A percentile compares a stretch with the other conserved stretches of the same genome.
Evolutionary conservation across 2,888 invertebrate genomes (phyloP).

Genomic region (Drosophila histrio): DNA sequence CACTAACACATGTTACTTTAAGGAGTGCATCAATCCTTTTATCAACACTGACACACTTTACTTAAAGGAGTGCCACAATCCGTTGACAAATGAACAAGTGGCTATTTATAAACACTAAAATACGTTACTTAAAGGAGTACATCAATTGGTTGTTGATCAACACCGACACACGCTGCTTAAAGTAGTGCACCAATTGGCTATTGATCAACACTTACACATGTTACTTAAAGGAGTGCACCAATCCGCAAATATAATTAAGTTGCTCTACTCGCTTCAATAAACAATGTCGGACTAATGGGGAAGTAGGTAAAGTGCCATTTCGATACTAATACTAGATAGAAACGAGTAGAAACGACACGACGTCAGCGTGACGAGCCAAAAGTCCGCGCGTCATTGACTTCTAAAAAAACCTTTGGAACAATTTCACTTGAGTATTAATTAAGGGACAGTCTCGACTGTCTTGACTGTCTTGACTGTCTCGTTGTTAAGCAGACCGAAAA

Average conservation of each 20-base stretch:
- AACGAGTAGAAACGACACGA: background rate
- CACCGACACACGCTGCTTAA: no score
- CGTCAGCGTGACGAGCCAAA: conserved; percentile 32
- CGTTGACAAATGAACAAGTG: no score
- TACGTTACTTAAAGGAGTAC: background rate
- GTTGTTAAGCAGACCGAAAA: conserved; percentile 23
- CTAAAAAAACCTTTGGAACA: conserved; percentile 27
- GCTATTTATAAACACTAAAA: no score
- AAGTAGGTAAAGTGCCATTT: conserved; percentile 5
- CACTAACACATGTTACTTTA: background rate
- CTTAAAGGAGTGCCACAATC: background rate
- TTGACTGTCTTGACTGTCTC: conserved; percentile 4
- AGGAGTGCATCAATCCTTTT: background rate
- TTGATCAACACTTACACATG: background rate
- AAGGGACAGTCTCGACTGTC: conserved; percentile 17
- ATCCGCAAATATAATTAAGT: background rate
- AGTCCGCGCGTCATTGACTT: conserved; percentile 42
- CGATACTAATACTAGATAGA: conserved; percentile 14
- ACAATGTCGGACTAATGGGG: conserved; percentile 34
- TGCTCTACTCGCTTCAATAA: conserved; percentile 28
- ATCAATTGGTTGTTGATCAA: no score
- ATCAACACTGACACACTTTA: conserved; percentile 10
- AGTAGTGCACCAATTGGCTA: no score
- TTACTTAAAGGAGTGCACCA: background rate
- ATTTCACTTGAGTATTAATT: conserved; percentile 54